A percentile compares a stretch with the other conserved stretches of the same genome.
phyloP scores from a whole-genome alignment of 2,113 vertebrate genomes.

The Alexandromys fortis region DNA sequence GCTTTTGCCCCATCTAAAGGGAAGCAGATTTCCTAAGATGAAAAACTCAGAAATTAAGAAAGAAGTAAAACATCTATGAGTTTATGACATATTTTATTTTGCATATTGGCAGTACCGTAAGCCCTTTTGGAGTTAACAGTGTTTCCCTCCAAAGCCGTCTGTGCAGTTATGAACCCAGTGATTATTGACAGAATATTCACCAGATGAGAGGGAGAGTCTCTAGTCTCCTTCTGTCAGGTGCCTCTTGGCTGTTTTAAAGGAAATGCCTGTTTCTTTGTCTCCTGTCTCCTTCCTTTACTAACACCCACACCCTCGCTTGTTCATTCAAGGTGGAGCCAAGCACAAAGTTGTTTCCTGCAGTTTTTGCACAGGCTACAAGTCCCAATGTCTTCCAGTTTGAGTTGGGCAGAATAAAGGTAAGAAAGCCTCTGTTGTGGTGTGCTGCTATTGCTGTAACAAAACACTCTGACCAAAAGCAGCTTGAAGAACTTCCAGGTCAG shows the following conservation, averaged over 20 bases:
- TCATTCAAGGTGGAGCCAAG: conserved; percentile 94
- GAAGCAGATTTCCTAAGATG: not conserved
- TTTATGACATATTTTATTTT: not conserved
- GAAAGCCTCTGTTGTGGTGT: not conserved
- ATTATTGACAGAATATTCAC: not conserved
- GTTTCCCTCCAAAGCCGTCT: not conserved
- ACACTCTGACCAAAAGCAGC: not conserved
- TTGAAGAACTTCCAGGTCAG: not conserved
- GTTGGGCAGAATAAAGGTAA: conserved; percentile 95
- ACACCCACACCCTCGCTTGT: conserved; percentile 80
- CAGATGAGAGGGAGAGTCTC: not conserved
- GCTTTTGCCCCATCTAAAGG: not conserved
- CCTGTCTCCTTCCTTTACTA: not conserved
- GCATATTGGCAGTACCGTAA: not conserved
- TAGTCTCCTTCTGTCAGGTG: not conserved
- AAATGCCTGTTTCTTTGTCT: not conserved
- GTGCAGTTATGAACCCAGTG: not conserved
- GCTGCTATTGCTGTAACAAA: not conserved
- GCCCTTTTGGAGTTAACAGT: not conserved
- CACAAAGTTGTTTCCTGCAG: conserved; percentile 97
- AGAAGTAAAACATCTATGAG: not conserved
- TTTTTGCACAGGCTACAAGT: conserved; percentile 97
- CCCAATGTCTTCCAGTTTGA: conserved; percentile 98
- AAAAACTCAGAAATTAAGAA: not conserved
- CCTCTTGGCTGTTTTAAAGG: not conserved